Evolutionary conservation across 1,140 invertebrate genomes (phyloP), one percentile per base, ranked within the genome.

Genomic region (Drosophila pectinifera): DNA sequence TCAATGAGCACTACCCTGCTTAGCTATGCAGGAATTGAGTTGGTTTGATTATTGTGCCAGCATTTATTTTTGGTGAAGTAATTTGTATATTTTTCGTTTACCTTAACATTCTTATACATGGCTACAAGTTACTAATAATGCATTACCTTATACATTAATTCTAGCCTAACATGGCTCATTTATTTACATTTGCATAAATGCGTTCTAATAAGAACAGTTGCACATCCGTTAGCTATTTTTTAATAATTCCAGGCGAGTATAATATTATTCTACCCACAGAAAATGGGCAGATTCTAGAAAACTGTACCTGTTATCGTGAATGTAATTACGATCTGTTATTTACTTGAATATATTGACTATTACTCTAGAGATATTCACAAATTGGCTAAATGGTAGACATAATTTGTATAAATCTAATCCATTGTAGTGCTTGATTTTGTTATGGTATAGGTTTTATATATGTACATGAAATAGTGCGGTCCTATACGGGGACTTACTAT

Each of bases 181-280:
- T 83, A 83, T 79, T 16, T 83, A 82, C 80, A 83, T 38, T 59
- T 53, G 61, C 22, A 65, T 54, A 70, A 69, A 58, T 65, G 46
- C 20, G 45, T 26, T 54, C 34, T 59, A 63, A 63, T 49, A 55
- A 34, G 39, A 75, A 43, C 45, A 51, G 2, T 62, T 62, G 48
- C 39, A 57, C 42, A 58, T 74, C 36, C 38, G 10, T 7, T 24
- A 22, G 3, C 7, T 2, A 5, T 54, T 41, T 41, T 41, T 36
- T 18, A 4, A 8, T 18, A 53, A 8, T n/a, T 20, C 18, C 18
- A 34, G 28, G 6, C 49, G 14, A 11, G 6, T 51, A 4, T 24
- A 53, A 54, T 13, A n/a, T 22, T 38, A 22, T 38, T 14, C 28
- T 28, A 34, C 28, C 65, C 51, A 72, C 43, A 54, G 8, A n/a